Conservation (phyloP, 2,888 invertebrate genomes). For the Seira sanloemensis region DNA sequence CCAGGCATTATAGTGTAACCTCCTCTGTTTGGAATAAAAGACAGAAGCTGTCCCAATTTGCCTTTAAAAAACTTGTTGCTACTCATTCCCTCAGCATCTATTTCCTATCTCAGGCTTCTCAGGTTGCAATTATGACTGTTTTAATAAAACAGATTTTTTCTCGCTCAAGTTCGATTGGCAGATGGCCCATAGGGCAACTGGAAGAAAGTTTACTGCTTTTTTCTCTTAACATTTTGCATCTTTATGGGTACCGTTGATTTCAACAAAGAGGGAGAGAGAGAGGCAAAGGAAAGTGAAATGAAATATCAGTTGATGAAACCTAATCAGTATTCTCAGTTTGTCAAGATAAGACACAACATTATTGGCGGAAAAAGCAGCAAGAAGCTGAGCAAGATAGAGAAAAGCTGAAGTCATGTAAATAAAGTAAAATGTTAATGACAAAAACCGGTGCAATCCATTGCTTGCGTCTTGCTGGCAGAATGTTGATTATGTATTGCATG, state of each 20-base stretch:
- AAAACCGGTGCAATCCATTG: constrained; percentile 52
- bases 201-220: background rate
- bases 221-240: background rate
- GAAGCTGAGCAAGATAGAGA: background rate
- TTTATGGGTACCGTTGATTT: background rate
- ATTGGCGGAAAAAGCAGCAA: background rate
- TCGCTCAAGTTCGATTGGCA: constrained; percentile 40
- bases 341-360: background rate
- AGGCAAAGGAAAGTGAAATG: background rate
- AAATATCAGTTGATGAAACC: background rate
- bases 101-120: background rate
- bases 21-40: no score
- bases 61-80: no score
- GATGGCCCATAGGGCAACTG: constrained; percentile 25
- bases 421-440: constrained; percentile 46
- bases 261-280: background rate
- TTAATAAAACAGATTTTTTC: background rate
- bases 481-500: constrained; percentile 34
- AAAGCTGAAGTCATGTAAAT: background rate
- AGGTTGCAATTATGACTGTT: constrained; percentile 24
- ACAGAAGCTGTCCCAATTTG: no score
- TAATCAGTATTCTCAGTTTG: constrained; percentile 43
- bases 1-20: no score
- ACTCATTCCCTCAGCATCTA: no score
- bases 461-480: constrained; percentile 43